These are phyloP conservation scores for Aphelenchoides fujianensis DNA, from an alignment of 1,140 invertebrate genomes.

Conservation along the genomic window DNA sequence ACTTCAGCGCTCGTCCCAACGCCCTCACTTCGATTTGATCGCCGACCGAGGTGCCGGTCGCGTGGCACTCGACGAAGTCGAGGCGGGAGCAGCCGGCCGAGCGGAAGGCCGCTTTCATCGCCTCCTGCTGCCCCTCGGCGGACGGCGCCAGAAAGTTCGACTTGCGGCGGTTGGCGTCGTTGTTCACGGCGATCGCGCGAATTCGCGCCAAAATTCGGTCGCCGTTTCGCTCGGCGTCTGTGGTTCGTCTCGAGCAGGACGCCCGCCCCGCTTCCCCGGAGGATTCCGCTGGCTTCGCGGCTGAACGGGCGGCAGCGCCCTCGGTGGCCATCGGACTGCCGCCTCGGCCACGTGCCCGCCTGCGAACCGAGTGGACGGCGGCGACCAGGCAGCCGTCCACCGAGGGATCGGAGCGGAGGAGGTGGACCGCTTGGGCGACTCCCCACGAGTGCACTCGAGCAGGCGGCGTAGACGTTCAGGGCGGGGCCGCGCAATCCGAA, in stretches of 20 bases:
- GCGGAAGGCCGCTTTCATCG: conserved; percentile 27
- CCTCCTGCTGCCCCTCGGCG: conserved; percentile 25
- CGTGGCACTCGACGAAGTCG: conserved; percentile 42
- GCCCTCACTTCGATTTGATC: conserved; percentile 39
- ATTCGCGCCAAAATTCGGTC: conserved; percentile 28
- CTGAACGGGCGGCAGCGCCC: conserved; percentile 30
- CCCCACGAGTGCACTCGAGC: conserved; percentile 25
- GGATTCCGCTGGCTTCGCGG: conserved; percentile 23
- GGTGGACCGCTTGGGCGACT: conserved; percentile 25
- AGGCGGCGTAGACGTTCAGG: conserved; percentile 31
- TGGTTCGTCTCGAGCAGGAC: conserved; percentile 30
- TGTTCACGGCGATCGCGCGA: conserved; percentile 27
- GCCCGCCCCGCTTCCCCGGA: conserved; percentile 31
- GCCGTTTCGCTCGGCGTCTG: conserved; percentile 25
- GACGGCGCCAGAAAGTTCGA: conserved; percentile 42
- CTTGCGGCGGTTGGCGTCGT: conserved; percentile 31
- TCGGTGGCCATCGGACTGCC: conserved; percentile 24
- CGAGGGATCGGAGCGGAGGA: background rate
- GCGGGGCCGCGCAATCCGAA: conserved; percentile 33
- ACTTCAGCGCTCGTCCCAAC: background rate
- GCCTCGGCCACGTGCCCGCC: conserved; percentile 16
- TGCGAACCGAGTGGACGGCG: conserved; percentile 21
- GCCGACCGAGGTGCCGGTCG: conserved; percentile 33
- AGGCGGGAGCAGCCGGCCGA: background rate
- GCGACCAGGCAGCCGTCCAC: conserved; percentile 28